Conservation (phyloP, 2,888 invertebrate species). For the Incurvaria masculella region DNA sequence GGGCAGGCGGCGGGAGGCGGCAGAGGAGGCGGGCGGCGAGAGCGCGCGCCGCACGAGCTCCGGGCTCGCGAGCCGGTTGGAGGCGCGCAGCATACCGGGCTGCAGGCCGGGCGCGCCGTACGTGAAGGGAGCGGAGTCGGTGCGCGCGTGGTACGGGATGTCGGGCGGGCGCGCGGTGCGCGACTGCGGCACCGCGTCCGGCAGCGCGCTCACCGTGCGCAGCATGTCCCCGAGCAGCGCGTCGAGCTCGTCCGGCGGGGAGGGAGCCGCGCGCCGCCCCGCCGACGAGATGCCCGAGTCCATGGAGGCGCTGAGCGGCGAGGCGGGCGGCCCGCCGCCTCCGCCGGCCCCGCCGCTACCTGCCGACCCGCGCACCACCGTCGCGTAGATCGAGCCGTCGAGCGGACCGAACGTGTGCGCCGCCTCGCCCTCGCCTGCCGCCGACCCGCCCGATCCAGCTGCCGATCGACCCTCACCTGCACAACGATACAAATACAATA, state of each 20-base stretch:
- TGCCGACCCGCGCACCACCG: constrained; percentile 54
- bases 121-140: constrained; percentile 85
- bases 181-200: constrained; percentile 50
- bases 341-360: constrained; percentile 35
- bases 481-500: no score
- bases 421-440: constrained; percentile 36
- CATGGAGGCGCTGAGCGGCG: constrained; percentile 83
- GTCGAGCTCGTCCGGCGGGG: constrained; percentile 69
- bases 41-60: constrained; percentile 77
- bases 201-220: constrained; percentile 82
- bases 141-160: constrained; percentile 90
- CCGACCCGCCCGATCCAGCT: constrained; percentile 29
- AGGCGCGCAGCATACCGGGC: constrained; percentile 64
- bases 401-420: constrained; percentile 79
- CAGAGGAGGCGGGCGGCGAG: constrained; percentile 32
- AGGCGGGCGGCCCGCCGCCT: constrained; percentile 34
- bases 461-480: constrained; percentile 58
- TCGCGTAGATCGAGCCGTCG: constrained; percentile 89
- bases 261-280: constrained; percentile 56
- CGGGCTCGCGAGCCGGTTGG: constrained; percentile 77
- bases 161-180: constrained; percentile 50
- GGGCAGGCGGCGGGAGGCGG: constrained; percentile 34
- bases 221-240: constrained; percentile 83
- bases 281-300: constrained; percentile 87
- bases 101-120: constrained; percentile 68